These are phyloP conservation scores for Mirounga angustirostris DNA, from an alignment of 2,113 vertebrate genomes.

Conservation along the genomic window DNA sequence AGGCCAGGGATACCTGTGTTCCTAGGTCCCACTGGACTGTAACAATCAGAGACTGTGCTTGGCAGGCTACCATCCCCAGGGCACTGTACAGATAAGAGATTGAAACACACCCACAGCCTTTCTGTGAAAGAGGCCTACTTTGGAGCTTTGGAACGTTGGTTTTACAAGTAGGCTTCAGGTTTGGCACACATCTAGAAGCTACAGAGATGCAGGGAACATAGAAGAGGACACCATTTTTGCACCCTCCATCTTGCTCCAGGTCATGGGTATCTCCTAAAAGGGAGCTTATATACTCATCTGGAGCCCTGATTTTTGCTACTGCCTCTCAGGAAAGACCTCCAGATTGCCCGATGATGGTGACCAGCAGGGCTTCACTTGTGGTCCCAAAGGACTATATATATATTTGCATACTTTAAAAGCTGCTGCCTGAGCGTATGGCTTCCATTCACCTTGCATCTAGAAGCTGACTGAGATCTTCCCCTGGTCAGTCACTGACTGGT, in stretches of 20 bases:
- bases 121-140: background rate
- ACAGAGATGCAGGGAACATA: background rate
- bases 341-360: background rate
- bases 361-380: too few relatives aligned
- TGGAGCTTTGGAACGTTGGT: background rate
- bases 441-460: background rate
- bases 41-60: background rate
- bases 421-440: background rate
- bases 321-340: background rate
- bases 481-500: background rate
- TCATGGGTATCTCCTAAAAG: background rate
- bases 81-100: background rate
- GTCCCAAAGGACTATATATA: background rate
- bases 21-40: background rate
- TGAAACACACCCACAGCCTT: background rate
- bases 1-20: background rate
- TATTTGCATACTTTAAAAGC: background rate
- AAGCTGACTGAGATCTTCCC: background rate
- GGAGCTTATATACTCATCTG: background rate
- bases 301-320: background rate
- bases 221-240: too few relatives aligned
- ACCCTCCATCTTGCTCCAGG: background rate
- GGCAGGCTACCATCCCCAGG: background rate
- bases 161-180: background rate
- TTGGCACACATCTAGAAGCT: background rate